Base-by-base conservation (phyloP, 1,140 invertebrate species). In the Goniozus legneri region DNA sequence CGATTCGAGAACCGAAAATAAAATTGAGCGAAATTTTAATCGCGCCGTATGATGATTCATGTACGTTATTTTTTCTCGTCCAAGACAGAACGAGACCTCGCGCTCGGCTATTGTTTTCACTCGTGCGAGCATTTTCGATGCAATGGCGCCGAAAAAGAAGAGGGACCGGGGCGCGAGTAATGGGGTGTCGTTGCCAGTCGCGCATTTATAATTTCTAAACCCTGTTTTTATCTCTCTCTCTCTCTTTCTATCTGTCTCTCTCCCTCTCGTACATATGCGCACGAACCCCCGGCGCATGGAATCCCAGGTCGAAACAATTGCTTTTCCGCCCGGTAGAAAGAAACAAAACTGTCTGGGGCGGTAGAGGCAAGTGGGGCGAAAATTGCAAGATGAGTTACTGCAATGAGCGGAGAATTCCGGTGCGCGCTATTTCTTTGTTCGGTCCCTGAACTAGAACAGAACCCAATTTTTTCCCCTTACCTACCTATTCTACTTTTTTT, bases 181-280 rank as follows among this genome's bases (percentile, higher is more conserved):
- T 62, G 52, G 59, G 59, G 59, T 62, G 59, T 62, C 59, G 59
- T 39, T 44, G 54, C 42, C 59, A 62, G 58, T 62, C 54, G 52
- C 59, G 58, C 58, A 62, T 62, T 61, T 62, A 62, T 62, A 62
- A 62, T 62, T 62, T 61, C 52, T 55, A 16, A 43, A 36, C 39
- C 44, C 47, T 41, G n/a, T 8, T 13, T 35, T 18, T 8, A 3
- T 35, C 2, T 35, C 14, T 3, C 1, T 14, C 32, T 30, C 48
- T 15, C 32, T 38, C 38, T 35, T 22, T 44, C 31, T 43, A 30
- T 54, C 30, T 46, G n/a, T 33, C 8, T 41, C 39, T 41, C 24
- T 41, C 14, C 50, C 42, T 44, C 41, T 45, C 22, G 30, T 36
- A 16, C 43, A 50, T n/a, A n/a, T n/a, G n/a, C n/a, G n/a, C n/a